Evolutionary conservation across 2,888 invertebrate genomes (phyloP).

Genomic region (Leucophenga montana): DNA sequence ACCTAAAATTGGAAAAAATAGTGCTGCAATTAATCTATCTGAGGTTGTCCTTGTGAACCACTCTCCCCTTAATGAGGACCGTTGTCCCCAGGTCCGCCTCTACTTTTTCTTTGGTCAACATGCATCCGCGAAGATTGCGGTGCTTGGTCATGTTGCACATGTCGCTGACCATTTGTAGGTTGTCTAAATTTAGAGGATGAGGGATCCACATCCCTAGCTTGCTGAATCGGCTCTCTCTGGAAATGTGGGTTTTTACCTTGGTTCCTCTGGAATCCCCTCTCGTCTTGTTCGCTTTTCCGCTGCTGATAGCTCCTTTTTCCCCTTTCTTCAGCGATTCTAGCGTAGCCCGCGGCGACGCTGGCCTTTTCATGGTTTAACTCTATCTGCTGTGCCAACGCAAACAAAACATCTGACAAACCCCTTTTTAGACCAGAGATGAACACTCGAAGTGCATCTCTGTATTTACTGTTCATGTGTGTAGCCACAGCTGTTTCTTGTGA

Average conservation of each 20-base stretch:
- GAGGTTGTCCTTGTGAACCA: no score
- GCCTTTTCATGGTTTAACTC: not conserved
- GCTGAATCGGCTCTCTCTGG: not conserved
- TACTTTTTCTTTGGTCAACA: no score
- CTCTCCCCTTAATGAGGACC: no score
- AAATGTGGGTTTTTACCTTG: conserved; percentile 13
- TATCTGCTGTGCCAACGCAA: not conserved
- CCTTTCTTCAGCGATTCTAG: not conserved
- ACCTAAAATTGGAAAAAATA: no score
- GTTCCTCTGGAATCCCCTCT: not conserved
- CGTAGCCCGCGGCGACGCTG: not conserved
- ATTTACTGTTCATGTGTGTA: conserved; percentile 28
- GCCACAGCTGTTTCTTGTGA: conserved; percentile 22
- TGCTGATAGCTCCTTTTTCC: not conserved
- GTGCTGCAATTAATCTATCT: no score
- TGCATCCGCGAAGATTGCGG: no score
- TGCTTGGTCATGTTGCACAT: not conserved
- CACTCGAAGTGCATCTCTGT: conserved; percentile 26
- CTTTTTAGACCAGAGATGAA: conserved; percentile 28
- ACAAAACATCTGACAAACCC: conserved; percentile 27
- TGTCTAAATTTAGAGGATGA: not conserved
- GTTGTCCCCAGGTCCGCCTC: no score
- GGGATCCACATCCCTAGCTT: not conserved
- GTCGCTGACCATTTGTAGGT: not conserved
- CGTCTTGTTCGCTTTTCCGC: not conserved